These are phyloP conservation scores for Piaya cayana DNA, from an alignment of 2,113 vertebrate species.

Conservation along the genomic window DNA sequence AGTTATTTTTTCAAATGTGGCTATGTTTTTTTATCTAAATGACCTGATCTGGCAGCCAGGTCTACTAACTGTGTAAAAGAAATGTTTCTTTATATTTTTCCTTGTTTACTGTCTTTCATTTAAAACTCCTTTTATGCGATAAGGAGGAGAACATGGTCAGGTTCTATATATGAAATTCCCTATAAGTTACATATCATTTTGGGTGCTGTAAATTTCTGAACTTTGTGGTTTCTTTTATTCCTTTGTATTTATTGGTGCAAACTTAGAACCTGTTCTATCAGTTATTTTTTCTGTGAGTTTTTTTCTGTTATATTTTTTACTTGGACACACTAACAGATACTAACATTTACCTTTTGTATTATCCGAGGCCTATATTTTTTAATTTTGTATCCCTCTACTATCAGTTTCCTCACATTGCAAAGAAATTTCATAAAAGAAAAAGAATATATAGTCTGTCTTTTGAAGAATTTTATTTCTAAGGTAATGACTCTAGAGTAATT, in stretches of 20 bases:
- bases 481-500: neutral
- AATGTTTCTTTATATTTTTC: neutral
- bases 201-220: neutral
- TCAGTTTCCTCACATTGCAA: neutral
- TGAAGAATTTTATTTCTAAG: neutral
- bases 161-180: neutral
- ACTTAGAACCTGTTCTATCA: neutral
- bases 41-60: slow-evolving; percentile 1
- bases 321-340: neutral
- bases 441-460: neutral
- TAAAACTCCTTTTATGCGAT: neutral
- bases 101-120: neutral
- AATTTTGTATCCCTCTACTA: neutral
- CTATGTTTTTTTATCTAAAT: slow-evolving; percentile 10
- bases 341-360: neutral
- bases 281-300: neutral
- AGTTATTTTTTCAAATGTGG: neutral
- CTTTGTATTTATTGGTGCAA: neutral
- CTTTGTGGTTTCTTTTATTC: neutral
- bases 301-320: neutral
- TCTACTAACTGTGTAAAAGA: neutral
- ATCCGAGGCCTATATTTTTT: neutral
- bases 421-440: neutral
- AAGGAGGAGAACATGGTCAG: neutral
- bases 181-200: neutral